phyloP scores from a whole-genome alignment of 2,113 vertebrate genomes.

The Chionodraco myersi region DNA sequence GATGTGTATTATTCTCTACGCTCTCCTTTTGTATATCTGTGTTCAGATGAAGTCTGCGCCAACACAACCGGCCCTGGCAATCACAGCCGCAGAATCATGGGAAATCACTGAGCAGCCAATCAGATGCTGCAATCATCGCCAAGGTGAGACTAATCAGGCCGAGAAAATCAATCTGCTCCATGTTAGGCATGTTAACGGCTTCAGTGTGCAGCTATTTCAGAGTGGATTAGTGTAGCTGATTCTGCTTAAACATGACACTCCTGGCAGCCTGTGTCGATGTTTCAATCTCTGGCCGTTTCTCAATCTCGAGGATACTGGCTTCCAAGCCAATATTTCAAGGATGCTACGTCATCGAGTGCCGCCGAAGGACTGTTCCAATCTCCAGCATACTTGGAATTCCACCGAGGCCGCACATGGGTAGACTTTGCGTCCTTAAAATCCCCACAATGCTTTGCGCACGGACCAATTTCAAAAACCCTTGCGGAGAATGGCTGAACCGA shows the following conservation, averaged over 20 bases:
- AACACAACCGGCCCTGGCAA: constrained; percentile 30
- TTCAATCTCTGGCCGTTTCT: neutral
- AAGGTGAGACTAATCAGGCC: constrained; percentile 58
- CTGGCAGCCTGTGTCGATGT: neutral
- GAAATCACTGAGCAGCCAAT: constrained; percentile 54
- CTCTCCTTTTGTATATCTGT: constrained; percentile 20
- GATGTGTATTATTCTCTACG: neutral
- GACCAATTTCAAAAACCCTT: no score
- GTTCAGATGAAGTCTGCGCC: constrained; percentile 23
- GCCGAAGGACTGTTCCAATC: no score
- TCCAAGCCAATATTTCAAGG: no score
- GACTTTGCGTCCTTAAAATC: no score
- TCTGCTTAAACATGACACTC: constrained; percentile 23
- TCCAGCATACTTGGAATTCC: no score
- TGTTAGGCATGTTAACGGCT: constrained; percentile 39
- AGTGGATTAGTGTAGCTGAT: constrained; percentile 53
- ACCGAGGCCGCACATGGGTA: no score
- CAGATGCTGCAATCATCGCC: constrained; percentile 45
- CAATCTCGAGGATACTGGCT: no score
- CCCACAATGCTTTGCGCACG: no score
- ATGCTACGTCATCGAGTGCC: no score
- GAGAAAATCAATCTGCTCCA: constrained; percentile 57
- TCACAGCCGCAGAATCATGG: constrained; percentile 41
- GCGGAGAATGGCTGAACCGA: no score
- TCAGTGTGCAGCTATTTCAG: constrained; percentile 35